Conservation (phyloP, 2,113 vertebrate genomes). For the Suncus etruscus region DNA sequence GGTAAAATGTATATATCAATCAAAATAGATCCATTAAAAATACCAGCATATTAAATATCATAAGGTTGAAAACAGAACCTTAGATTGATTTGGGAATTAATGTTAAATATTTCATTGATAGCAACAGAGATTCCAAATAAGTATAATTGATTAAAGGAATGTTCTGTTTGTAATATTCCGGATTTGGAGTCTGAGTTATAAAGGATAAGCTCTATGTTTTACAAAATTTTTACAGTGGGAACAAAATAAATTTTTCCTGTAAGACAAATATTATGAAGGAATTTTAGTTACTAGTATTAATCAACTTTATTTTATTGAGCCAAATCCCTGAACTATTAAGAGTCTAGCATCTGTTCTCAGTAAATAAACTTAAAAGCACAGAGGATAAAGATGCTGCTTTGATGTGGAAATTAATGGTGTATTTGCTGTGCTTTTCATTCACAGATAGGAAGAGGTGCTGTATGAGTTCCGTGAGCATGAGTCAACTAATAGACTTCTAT, state of each 20-base stretch:
- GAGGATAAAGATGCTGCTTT: neutral
- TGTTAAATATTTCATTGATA: neutral
- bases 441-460: neutral
- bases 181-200: neutral
- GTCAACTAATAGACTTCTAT: too few relatives aligned
- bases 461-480: neutral
- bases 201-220: neutral
- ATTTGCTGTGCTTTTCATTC: neutral
- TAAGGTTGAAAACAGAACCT: neutral
- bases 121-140: neutral
- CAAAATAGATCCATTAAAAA: neutral
- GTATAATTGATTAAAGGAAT: neutral
- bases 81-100: neutral
- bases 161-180: neutral
- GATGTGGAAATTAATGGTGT: neutral
- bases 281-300: conserved; percentile 15
- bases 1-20: neutral
- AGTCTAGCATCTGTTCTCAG: neutral
- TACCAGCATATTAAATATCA: neutral
- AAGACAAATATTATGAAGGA: neutral
- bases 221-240: neutral
- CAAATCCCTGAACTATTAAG: neutral
- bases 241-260: neutral
- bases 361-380: neutral
- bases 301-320: neutral